Evolutionary conservation across 2,888 invertebrate genomes (phyloP).

Genomic region (Mimas tiliae): DNA sequence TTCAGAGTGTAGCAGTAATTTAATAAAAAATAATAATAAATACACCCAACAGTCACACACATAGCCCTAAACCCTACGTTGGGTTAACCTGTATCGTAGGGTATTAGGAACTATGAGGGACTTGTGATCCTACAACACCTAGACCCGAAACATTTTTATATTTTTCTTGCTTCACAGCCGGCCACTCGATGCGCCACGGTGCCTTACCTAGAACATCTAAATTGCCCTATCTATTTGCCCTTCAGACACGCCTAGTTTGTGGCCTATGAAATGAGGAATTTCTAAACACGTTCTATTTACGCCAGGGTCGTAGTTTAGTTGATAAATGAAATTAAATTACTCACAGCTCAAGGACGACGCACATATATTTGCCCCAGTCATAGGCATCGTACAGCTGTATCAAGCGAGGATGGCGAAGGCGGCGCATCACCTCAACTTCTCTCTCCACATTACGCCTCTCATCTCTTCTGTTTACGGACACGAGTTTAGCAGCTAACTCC

Average conservation of each 20-base stretch:
- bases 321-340: constrained; percentile 64
- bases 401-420: constrained; percentile 96
- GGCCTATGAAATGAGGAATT: background rate
- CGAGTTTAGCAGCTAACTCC: constrained; percentile 96
- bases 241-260: background rate
- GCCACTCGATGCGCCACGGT: too few relatives aligned
- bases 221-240: background rate
- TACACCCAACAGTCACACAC: too few relatives aligned
- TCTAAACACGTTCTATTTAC: constrained; percentile 16
- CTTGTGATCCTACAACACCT: too few relatives aligned
- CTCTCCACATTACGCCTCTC: constrained; percentile 96
- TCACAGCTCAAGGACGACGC: constrained; percentile 99
- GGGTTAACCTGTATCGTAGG: too few relatives aligned
- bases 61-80: too few relatives aligned
- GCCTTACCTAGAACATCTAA: too few relatives aligned
- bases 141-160: too few relatives aligned
- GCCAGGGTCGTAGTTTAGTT: constrained; percentile 14
- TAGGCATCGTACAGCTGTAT: constrained; percentile 99
- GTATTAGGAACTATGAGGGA: too few relatives aligned
- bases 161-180: too few relatives aligned
- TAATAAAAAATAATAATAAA: too few relatives aligned
- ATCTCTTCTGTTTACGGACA: constrained; percentile 92
- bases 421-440: constrained; percentile 98
- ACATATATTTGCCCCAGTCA: constrained; percentile 96
- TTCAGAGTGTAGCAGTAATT: too few relatives aligned